Evolutionary conservation across 64 coral and sea anemone species (phyloP), one percentile per base, ranked within the genome.

Genomic region (Actinia tenebrosa): DNA sequence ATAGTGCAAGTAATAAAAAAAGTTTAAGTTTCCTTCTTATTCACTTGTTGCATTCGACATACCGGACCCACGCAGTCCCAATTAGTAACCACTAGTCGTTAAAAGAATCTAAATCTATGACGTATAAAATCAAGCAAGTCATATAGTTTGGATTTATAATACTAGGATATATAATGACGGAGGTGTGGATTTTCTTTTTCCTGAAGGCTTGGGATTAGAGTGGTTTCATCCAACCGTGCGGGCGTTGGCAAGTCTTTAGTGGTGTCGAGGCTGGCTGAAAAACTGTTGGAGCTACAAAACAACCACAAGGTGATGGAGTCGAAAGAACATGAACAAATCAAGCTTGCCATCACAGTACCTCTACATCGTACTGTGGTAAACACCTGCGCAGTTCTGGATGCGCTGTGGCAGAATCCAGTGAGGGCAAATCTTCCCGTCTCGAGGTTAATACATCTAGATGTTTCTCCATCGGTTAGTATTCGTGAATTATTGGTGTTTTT

Each of bases 391-490:
- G 58, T 89, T 6, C 78, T 93, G 30, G 87, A 93, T 52, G 87
- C 86, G 10, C 66, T 98, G 19, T 86, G 90, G 45, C 84, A 75
- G 16, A 87, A 94, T 71, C 86, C 87, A 19, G 84, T 92, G 3
- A 92, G 59, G 43, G 60, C 86, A 16, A 85, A 94, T 84, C 72
- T 98, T 25, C 95, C 95, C 14, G 56, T 98, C 45, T 98, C 95
- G 52, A 84, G 95, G 46, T 86, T 98, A 8, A 88, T 98, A 7
- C 95, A 98, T 86, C n/a, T 98, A 16, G 95, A 98, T n/a, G 87
- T 98, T 44, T 91, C 95, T 68, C 95, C 92, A 61, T 93, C 92
- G 79, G 95, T 98, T 84, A 91, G 95, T 79, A 15, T 79, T 4
- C 77, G 63, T 66, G 22, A 22, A 66, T 4, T 2, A 66, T 66